phyloP scores from a whole-genome alignment of 2,797 vertebrate genomes.

The Alectoris magna region DNA sequence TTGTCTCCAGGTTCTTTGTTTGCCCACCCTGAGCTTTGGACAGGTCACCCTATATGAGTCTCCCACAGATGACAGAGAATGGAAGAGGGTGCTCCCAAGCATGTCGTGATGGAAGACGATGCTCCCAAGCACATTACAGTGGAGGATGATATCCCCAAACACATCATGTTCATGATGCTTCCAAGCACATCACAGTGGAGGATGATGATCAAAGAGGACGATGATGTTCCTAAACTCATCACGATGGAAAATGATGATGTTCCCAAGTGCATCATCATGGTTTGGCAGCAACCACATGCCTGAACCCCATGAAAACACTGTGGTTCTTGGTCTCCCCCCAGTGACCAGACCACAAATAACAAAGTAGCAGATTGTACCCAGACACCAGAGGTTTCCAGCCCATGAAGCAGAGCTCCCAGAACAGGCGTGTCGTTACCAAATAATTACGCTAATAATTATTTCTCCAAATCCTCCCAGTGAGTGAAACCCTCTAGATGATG shows the following conservation, averaged over 20 bases:
- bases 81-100: not conserved
- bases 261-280: not conserved
- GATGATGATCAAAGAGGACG: not conserved
- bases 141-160: not conserved
- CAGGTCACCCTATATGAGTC: not conserved
- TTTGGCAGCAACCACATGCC: not conserved
- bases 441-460: slow-evolving; percentile 32
- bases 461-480: not conserved
- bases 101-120: not conserved
- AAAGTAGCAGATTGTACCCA: not conserved
- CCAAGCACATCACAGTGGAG: not conserved
- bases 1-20: not conserved
- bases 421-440: not conserved
- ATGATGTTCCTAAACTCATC: not conserved
- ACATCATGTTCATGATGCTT: not conserved
- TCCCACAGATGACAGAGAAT: not conserved
- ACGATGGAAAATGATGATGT: not conserved
- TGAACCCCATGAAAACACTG: not conserved
- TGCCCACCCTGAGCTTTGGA: not conserved
- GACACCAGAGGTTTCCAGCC: not conserved
- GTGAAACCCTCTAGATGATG: not conserved
- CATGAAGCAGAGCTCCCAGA: not conserved
- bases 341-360: slow-evolving; percentile 59
- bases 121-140: not conserved
- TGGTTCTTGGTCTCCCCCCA: slow-evolving; percentile 65